Base-by-base conservation (phyloP, 2,113 vertebrate species). In the Caretta caretta region DNA sequence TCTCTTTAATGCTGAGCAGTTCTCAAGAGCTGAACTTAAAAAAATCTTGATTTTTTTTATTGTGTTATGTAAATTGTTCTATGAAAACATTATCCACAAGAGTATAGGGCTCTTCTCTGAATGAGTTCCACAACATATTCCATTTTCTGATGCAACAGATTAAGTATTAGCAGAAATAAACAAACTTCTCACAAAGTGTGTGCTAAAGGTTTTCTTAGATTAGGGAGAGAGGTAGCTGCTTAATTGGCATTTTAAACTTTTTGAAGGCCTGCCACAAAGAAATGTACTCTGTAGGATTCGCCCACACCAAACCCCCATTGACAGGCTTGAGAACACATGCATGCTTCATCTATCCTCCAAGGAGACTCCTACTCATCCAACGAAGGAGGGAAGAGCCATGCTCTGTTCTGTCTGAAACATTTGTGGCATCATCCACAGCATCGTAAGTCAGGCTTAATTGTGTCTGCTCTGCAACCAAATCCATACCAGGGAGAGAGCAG, bases 161-260 rank as follows among this genome's bases (percentile, higher is more conserved):
- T 29, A 88, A 54, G 90, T 76, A n/a, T 88, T 8, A 25, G 91
- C 27, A 59, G 72, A 90, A 95, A 35, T 38, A 49, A 80, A 35
- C 6, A 59, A 0, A 0, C 75, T 93, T 83, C 35, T 86, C 90
- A 22, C 0, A 0, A 50, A 51, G 62, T 83, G 0, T 84, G 88
- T 92, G 5, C 2, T 9, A 46, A 50, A 83, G 10, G 4, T 46
- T 49, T 13, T 27, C 25, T 90, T 92, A 86, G 12, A 25, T 42
- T 62, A 19, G 12, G 57, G 14, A 29, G 42, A 48, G 75, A 4
- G 1, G 10, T 84, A 5, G 9, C 62, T 87, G 42, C 27, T 0
- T 72, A 80, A 90, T 72, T 9, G 38, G 72, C 49, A 22, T 89
- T 69, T 53, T 59, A 49, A 85, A 20, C 16, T 42, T 12, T 22